Evolutionary conservation across 1,140 invertebrate genomes (phyloP).

Genomic region (Paramacrobiotus metropolitanus): DNA sequence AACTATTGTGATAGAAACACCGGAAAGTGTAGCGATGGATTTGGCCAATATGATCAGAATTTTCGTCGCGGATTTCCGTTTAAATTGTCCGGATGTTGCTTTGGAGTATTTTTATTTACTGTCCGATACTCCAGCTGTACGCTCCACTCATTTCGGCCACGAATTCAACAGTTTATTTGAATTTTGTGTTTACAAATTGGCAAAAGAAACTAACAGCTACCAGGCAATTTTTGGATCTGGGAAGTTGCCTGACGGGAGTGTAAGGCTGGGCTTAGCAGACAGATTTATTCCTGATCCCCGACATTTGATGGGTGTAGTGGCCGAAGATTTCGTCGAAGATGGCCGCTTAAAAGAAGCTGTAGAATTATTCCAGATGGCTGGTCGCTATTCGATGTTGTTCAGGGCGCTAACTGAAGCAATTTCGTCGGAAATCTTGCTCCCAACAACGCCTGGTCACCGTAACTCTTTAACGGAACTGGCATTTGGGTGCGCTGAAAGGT

Average conservation of each 20-base stretch:
- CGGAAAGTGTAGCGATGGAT: neutral
- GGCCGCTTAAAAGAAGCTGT: neutral
- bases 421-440: neutral
- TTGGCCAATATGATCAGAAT: neutral
- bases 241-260: neutral
- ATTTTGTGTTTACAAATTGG: constrained; percentile 3
- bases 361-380: neutral
- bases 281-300: neutral
- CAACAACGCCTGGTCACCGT: neutral
- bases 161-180: neutral
- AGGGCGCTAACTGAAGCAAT: neutral
- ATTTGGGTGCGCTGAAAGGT: neutral
- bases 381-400: neutral
- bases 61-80: neutral
- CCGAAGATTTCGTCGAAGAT: neutral
- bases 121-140: neutral
- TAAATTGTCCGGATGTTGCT: neutral
- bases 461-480: neutral
- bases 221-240: neutral
- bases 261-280: neutral
- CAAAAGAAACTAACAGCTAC: neutral
- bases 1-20: neutral
- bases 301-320: neutral
- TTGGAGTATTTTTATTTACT: neutral
- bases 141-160: neutral